Evolutionary conservation across 2,113 vertebrate species (phyloP).

Genomic region (Otolemur garnettii): DNA sequence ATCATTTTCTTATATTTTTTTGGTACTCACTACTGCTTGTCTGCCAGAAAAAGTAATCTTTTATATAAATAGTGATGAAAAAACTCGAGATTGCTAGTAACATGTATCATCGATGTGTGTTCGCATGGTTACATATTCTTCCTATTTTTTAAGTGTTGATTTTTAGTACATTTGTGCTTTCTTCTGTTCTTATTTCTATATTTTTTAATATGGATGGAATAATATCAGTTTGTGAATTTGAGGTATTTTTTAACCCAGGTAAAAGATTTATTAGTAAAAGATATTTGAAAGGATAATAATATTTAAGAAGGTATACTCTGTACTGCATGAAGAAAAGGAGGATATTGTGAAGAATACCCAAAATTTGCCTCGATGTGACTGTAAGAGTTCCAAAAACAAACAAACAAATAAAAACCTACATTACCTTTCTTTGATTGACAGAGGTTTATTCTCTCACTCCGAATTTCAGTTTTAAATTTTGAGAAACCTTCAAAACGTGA

Average conservation of each 20-base stretch:
- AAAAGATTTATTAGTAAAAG: background rate
- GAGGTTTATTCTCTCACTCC: background rate
- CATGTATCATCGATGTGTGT: background rate
- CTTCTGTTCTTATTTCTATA: background rate
- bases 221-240: background rate
- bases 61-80: background rate
- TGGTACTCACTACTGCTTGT: background rate
- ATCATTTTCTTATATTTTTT: background rate
- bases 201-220: background rate
- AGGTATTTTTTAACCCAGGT: background rate
- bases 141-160: background rate
- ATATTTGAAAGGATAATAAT: slow-evolving; percentile 19
- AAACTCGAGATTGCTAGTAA: background rate
- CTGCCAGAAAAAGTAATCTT: background rate
- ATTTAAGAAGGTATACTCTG: background rate
- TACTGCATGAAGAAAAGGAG: background rate
- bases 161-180: slow-evolving; percentile 34
- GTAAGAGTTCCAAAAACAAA: background rate
- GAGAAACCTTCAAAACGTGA: background rate
- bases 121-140: background rate
- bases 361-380: background rate
- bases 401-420: background rate
- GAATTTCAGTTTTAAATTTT: background rate
- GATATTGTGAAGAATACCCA: background rate
- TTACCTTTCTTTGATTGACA: background rate